phyloP scores from a whole-genome alignment of 2,888 invertebrate genomes.

The Cantharis flavilabris region DNA sequence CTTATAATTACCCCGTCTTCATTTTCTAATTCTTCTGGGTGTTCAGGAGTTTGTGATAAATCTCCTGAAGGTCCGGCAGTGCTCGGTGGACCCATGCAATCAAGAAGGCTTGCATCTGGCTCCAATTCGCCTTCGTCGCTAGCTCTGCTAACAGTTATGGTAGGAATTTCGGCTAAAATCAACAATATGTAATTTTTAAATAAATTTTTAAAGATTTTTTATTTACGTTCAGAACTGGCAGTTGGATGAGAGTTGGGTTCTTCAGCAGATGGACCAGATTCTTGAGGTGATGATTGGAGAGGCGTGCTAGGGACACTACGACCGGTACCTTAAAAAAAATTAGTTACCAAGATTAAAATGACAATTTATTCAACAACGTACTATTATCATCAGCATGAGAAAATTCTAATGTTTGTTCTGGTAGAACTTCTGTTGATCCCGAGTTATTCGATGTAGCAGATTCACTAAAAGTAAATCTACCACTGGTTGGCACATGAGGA shows the following conservation, averaged over 20 bases:
- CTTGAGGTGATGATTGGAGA: constrained; percentile 66
- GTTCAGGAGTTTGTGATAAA: constrained; percentile 40
- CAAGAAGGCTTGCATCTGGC: constrained; percentile 50
- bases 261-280: constrained; percentile 49
- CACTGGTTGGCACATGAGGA: constrained; percentile 70
- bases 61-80: constrained; percentile 52
- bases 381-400: constrained; percentile 51
- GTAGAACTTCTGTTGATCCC: constrained; percentile 47
- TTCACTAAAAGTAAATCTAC: constrained; percentile 70
- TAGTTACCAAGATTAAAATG: constrained; percentile 9
- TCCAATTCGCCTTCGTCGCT: constrained; percentile 57
- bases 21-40: constrained; percentile 49
- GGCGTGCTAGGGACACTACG: constrained; percentile 72
- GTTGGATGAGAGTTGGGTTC: constrained; percentile 46
- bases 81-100: constrained; percentile 51
- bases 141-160: constrained; percentile 48
- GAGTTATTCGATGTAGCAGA: constrained; percentile 48
- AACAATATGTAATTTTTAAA: not conserved
- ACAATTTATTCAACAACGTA: constrained; percentile 34
- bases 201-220: not conserved
- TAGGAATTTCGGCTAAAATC: constrained; percentile 48
- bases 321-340: constrained; percentile 59
- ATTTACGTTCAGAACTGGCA: constrained; percentile 41
- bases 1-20: constrained; percentile 50
- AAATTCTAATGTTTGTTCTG: constrained; percentile 52